phyloP scores from a whole-genome alignment of 1,140 invertebrate genomes.

The Periplaneta americana region DNA sequence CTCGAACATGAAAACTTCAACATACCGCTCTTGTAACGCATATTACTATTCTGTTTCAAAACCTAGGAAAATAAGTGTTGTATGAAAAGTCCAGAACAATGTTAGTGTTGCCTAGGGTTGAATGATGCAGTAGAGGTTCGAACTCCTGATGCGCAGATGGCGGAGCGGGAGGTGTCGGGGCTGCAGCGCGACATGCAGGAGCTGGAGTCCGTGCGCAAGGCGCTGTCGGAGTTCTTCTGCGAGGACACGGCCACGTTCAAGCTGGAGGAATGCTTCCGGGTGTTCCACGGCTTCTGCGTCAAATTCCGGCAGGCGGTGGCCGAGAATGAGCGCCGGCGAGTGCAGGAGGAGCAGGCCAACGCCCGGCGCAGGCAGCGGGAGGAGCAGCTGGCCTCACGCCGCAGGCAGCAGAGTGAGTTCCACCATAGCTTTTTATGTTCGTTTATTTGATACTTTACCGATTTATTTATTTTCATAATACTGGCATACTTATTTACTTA shows the following conservation, averaged over 20 bases:
- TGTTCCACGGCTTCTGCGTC: constrained; percentile 79
- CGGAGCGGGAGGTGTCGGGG: constrained; percentile 69
- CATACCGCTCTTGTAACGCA: too few species aligned
- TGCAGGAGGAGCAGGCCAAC: constrained; percentile 78
- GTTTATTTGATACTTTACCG: not conserved
- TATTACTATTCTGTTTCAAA: too few species aligned
- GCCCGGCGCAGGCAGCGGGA: constrained; percentile 68
- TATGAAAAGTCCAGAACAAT: too few species aligned
- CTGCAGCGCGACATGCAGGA: constrained; percentile 76
- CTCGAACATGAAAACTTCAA: too few species aligned
- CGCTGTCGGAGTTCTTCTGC: constrained; percentile 91
- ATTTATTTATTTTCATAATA: not conserved
- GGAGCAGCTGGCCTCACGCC: constrained; percentile 63
- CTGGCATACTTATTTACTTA: too few species aligned
- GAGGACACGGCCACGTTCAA: constrained; percentile 88
- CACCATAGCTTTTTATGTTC: not conserved
- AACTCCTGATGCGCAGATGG: too few species aligned
- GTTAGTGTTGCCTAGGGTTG: too few species aligned
- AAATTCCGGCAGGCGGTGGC: constrained; percentile 75
- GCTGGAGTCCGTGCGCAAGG: constrained; percentile 69
- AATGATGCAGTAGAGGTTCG: too few species aligned
- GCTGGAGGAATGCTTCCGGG: constrained; percentile 91
- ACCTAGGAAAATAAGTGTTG: too few species aligned
- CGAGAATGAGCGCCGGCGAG: constrained; percentile 73
- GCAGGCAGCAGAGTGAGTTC: constrained; percentile 52